phyloP scores from a whole-genome alignment of 1,140 invertebrate species.

The Papilio helenus region DNA sequence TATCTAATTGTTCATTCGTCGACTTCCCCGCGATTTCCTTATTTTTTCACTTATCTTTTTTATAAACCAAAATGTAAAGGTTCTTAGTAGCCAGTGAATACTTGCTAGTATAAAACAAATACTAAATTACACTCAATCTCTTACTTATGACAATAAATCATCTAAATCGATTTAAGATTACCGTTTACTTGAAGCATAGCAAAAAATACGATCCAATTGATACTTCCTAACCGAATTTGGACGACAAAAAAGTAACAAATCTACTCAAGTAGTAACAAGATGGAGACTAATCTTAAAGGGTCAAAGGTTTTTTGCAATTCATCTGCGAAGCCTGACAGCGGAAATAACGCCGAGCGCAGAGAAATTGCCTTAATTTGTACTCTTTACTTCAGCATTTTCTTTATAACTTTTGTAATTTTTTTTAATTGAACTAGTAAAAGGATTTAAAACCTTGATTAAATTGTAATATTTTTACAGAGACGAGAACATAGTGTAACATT shows the following conservation, averaged over 20 bases:
- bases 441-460: not conserved
- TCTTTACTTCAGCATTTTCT: slow-evolving; percentile 15
- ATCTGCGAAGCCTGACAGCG: not conserved
- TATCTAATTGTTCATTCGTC: no score
- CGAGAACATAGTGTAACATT: no score
- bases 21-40: no score
- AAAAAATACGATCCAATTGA: not conserved
- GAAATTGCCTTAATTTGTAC: slow-evolving; percentile 35
- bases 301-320: slow-evolving; percentile 32
- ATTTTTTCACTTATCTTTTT: no score
- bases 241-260: slow-evolving; percentile 22
- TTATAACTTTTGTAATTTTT: not conserved
- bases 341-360: slow-evolving; percentile 1
- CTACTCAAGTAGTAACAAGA: not conserved
- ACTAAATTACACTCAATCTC: not conserved
- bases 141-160: not conserved
- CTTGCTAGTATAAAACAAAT: not conserved
- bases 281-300: slow-evolving; percentile 27
- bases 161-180: not conserved
- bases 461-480: not conserved
- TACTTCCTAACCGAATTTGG: not conserved
- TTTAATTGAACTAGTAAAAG: not conserved
- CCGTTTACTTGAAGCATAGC: not conserved
- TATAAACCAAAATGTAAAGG: no score
- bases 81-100: no score